Base-by-base conservation (phyloP, 2,888 invertebrate genomes). In the Tanytarsus gracilentus region DNA sequence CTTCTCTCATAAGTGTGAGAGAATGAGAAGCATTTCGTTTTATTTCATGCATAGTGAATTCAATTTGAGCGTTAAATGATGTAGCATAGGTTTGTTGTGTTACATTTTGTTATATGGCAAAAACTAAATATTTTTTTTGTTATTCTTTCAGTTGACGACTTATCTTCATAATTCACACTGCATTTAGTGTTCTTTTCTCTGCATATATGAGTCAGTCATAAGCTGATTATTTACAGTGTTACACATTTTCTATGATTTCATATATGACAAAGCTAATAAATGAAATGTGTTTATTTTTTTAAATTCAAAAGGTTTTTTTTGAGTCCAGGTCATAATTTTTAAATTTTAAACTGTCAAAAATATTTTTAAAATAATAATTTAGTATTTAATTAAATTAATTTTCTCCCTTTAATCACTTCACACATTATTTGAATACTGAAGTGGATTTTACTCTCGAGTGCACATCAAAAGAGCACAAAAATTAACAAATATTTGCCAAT, bases 31-130 rank as follows among this genome's bases (percentile, higher is more conserved):
- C 36, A 33, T 27, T 27, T 27, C 56, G 21, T 40, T 40, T 29
- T 44, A 48, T 59, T 59, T 59, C 58, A 59, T 59, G 58, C 58
- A 59, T 59, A 59, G 58, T 44, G 58, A 49, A 59, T 48, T 59
- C 30, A 59, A 48, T 59, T 59, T 48, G 48, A 49, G 58, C 58
- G 58, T 56, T 56, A 56, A 56, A 56, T 56, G 55, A 56, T 56
- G 36, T 16, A 36, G 16, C n/a, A 36, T 36, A 16, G n/a, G 36
- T 36, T 4, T 36, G 36, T 16, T 36, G n/a, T 33, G 33, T 4
- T 33, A 33, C n/a, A 33, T 33, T 14, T 33, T 14, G n/a, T 33
- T 14, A 33, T 8, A 33, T 33, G 2, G 11, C 33, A 14, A 14
- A 4, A 14, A 1, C 7, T 33, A 1, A n/a, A 1, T 33, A 2